Conservation (phyloP, 1,140 invertebrate genomes). For the Streblospio benedicti region DNA sequence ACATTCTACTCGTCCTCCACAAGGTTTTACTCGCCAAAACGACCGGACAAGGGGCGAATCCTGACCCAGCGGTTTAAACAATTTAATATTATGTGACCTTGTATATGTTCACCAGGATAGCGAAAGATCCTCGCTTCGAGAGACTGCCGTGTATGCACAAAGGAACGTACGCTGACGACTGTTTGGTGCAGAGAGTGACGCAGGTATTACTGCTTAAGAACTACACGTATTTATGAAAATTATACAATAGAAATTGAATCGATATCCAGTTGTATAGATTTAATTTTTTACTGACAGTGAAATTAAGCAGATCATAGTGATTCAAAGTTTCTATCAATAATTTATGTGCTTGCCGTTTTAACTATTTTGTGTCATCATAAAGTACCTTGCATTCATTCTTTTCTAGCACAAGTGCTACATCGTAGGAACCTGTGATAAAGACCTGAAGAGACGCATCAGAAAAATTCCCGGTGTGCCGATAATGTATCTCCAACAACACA, state of each 20-base stretch:
- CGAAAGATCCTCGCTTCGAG: conserved; percentile 91
- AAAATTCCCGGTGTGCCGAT: conserved; percentile 99
- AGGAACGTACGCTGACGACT: conserved; percentile 99
- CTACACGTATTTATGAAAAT: not conserved
- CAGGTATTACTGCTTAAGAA: conserved; percentile 53
- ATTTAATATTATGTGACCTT: not conserved
- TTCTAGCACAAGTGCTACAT: conserved; percentile 97
- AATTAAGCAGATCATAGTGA: not conserved
- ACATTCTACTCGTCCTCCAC: not conserved
- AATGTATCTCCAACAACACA: conserved; percentile 89
- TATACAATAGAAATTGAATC: not conserved
- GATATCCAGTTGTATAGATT: not conserved
- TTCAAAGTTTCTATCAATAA: not conserved
- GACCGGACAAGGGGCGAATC: not conserved
- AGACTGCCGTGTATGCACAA: conserved; percentile 89
- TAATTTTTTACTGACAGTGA: not conserved
- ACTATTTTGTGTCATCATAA: not conserved
- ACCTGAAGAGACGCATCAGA: conserved; percentile 86
- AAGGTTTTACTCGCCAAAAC: not conserved
- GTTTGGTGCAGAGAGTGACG: conserved; percentile 87
- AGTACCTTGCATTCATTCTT: conserved; percentile 24
- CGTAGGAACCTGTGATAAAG: conserved; percentile 97
- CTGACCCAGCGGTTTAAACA: not conserved
- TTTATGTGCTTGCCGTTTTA: not conserved
- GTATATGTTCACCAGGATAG: conserved; percentile 55